These are phyloP conservation scores for Phasianus colchicus DNA, from an alignment of 2,113 vertebrate genomes.

Conservation along the genomic window DNA sequence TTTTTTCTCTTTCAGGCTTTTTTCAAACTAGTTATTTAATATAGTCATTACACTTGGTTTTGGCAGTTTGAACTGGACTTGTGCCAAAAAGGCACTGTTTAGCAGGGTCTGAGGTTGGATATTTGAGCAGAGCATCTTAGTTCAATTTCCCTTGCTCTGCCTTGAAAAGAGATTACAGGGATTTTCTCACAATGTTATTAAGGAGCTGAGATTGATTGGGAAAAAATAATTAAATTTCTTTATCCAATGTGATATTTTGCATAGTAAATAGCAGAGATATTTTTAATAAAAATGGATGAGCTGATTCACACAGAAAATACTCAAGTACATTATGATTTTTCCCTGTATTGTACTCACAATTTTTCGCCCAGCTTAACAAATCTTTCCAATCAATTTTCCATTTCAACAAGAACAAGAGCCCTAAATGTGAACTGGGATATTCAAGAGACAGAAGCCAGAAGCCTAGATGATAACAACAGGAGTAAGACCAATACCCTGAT, in stretches of 20 bases:
- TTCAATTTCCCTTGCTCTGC: background rate
- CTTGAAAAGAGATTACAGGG: background rate
- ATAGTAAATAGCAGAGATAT: slow-evolving; percentile 1
- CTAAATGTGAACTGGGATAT: background rate
- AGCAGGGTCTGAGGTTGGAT: background rate
- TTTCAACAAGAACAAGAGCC: background rate
- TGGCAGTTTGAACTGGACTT: slow-evolving; percentile 1
- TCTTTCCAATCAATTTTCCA: background rate
- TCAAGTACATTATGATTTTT: background rate
- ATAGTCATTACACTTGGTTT: background rate
- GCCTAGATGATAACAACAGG: background rate
- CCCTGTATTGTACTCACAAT: background rate
- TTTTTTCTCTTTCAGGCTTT: background rate
- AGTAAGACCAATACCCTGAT: background rate
- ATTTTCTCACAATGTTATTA: slow-evolving; percentile 3
- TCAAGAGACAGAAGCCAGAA: background rate
- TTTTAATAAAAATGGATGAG: background rate
- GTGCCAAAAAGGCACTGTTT: slow-evolving; percentile 26
- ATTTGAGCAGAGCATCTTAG: slow-evolving; percentile 14
- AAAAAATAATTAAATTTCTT: background rate
- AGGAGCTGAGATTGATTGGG: background rate
- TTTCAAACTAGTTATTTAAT: slow-evolving; percentile 3
- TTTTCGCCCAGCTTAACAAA: background rate
- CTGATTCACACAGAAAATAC: background rate
- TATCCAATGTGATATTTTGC: background rate